phyloP scores from a whole-genome alignment of 1,140 invertebrate genomes.

The Drosophila azteca region DNA sequence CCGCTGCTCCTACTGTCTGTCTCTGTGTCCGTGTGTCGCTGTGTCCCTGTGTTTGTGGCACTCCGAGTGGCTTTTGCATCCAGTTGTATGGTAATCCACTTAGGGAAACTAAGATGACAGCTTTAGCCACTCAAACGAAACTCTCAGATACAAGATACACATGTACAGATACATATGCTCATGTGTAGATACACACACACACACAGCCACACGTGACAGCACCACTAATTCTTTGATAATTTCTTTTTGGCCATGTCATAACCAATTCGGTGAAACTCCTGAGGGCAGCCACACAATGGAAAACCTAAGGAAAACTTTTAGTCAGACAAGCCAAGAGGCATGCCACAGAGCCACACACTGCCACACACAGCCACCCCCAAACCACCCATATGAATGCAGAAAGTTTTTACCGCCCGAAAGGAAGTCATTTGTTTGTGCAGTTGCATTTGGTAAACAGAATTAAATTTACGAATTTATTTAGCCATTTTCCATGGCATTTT shows the following conservation, averaged over 20 bases:
- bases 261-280: slow-evolving; percentile 53
- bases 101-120: slow-evolving; percentile 15
- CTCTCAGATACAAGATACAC: not conserved
- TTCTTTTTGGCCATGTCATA: slow-evolving; percentile 65
- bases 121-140: slow-evolving; percentile 7
- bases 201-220: slow-evolving; percentile 46
- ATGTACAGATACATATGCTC: slow-evolving; percentile 5
- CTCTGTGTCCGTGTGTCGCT: no score
- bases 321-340: slow-evolving; percentile 19
- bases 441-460: slow-evolving; percentile 50
- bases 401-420: slow-evolving; percentile 47
- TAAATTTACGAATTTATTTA: slow-evolving; percentile 58
- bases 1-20: slow-evolving; percentile 1
- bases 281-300: slow-evolving; percentile 14
- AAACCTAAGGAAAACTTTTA: slow-evolving; percentile 65
- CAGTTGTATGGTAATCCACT: slow-evolving; percentile 30
- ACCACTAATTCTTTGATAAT: slow-evolving; percentile 70
- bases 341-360: not conserved
- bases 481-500: slow-evolving; percentile 14
- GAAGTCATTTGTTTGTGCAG: slow-evolving; percentile 73
- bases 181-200: no score
- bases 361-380: not conserved
- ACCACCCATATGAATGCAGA: slow-evolving; percentile 6
- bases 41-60: no score
- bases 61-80: slow-evolving; percentile 5